phyloP scores from a whole-genome alignment of 2,888 invertebrate genomes.

The Stratiomys singularior region DNA sequence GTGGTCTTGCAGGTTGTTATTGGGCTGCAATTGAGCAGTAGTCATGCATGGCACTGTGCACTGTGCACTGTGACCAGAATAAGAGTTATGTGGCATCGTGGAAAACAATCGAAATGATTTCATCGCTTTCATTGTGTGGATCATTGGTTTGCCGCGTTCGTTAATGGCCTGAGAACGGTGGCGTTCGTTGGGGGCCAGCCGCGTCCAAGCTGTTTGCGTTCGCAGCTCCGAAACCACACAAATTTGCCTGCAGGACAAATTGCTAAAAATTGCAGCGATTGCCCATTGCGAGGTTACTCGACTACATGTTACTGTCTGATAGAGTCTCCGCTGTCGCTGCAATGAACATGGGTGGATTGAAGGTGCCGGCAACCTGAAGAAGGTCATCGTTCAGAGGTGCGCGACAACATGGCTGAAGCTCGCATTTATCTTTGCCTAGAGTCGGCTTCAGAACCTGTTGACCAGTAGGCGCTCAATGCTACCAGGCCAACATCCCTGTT shows the following conservation, averaged over 20 bases:
- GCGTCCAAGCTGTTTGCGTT: not conserved
- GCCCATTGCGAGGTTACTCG: conserved; percentile 4
- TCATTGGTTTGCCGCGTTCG: not conserved
- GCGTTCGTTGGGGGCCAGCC: not conserved
- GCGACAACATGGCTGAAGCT: too few species aligned
- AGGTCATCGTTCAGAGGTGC: not conserved
- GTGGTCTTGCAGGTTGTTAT: too few species aligned
- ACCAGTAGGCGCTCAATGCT: not conserved
- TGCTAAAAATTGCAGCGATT: not conserved
- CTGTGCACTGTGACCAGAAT: not conserved
- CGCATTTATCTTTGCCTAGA: too few species aligned
- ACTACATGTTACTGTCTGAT: too few species aligned
- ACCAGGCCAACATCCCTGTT: not conserved
- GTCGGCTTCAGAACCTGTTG: too few species aligned
- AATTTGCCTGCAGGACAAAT: conserved; percentile 36
- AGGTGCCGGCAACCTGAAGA: not conserved
- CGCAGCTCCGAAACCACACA: not conserved
- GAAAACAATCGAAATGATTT: not conserved
- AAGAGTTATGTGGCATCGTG: not conserved
- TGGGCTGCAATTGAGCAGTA: too few species aligned
- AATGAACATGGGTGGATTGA: too few species aligned
- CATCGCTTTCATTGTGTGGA: not conserved
- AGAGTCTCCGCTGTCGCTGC: too few species aligned
- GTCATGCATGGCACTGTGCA: not conserved
- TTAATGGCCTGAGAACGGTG: not conserved